Base-by-base conservation (phyloP, 2,888 invertebrate genomes). In the Hartigia nigra region DNA sequence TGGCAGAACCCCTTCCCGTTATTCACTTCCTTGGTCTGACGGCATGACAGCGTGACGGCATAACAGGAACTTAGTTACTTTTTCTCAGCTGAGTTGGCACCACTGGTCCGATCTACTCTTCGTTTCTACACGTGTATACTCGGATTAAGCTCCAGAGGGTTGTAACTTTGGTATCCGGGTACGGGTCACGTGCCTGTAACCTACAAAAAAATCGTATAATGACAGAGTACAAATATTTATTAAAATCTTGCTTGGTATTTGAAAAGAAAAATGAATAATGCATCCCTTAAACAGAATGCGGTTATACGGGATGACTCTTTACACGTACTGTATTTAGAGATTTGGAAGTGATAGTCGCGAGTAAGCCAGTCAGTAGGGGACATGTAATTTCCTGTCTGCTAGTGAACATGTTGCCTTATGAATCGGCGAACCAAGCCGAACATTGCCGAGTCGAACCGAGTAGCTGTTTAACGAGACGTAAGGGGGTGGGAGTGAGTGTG, bases 361-460 rank as follows among this genome's bases (percentile, higher is more conserved):
- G 23, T 23, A 55, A 23, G 55, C 23, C 55, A 55, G 55, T 55
- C 55, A 23, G 55, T 23, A 55, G 55, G 14, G 89, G 89, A 89
- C 87, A 88, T 90, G 90, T 89, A 90, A 90, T 91, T 90, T 90
- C 90, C 90, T 90, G 89, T 81, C 85, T 82, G 87, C 86, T 87
- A 87, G 87, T 87, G 87, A 84, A 84, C 84, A 81, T 83, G 85
- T 82, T 69, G 31, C n/a, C 31, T 69, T 34, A 74, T 39, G 34
- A 39, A 76, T 76, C 55, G 37, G 70, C 76, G 34, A 70, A 76
- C 39, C 74, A 70, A 76, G 79, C 76, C 39, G 75, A 37, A 12
- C 72, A 37, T 75, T 70, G 31, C 34, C 76, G 74, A 74, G 77
- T 75, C 74, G 31, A 74, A 70, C 69, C 32, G 76, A 74, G 74